These are phyloP conservation scores for Drosophila acutilabella DNA, from an alignment of 2,888 invertebrate genomes.

Conservation along the genomic window DNA sequence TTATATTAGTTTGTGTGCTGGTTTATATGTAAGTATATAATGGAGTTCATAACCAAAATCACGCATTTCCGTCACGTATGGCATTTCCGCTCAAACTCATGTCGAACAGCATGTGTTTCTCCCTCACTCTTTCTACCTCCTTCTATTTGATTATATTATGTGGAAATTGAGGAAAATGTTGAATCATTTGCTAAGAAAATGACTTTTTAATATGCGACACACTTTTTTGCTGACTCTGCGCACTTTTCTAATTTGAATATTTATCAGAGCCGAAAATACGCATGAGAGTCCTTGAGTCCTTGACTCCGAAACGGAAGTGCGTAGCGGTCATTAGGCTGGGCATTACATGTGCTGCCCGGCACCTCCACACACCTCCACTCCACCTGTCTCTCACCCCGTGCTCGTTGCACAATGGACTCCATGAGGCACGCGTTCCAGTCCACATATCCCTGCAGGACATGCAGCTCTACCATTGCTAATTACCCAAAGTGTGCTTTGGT, in stretches of 20 bases:
- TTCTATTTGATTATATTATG: neutral
- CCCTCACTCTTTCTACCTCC: conserved; percentile 1
- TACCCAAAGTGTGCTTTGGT: conserved; percentile 43
- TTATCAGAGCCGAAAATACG: conserved; percentile 59
- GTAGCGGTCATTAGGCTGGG: conserved; percentile 73
- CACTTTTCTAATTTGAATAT: conserved; percentile 66
- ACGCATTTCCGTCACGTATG: conserved; percentile 83
- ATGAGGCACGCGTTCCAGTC: conserved; percentile 57
- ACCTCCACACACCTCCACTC: neutral
- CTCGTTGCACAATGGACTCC: conserved; percentile 35
- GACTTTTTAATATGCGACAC: conserved; percentile 83
- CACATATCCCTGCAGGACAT: conserved; percentile 60
- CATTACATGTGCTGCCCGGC: conserved; percentile 57
- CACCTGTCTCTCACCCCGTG: neutral
- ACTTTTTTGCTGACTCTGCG: conserved; percentile 47
- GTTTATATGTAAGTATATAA: conserved; percentile 14
- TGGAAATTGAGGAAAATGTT: conserved; percentile 56
- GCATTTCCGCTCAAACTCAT: conserved; percentile 77
- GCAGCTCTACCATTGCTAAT: conserved; percentile 53
- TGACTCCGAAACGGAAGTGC: conserved; percentile 62
- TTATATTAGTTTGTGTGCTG: neutral
- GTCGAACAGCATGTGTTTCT: conserved; percentile 69
- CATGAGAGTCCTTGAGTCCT: conserved; percentile 58
- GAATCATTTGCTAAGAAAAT: conserved; percentile 80
- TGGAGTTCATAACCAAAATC: conserved; percentile 70